Base-by-base conservation (phyloP, 1,140 invertebrate species). In the Dendrolimus kikuchii region DNA sequence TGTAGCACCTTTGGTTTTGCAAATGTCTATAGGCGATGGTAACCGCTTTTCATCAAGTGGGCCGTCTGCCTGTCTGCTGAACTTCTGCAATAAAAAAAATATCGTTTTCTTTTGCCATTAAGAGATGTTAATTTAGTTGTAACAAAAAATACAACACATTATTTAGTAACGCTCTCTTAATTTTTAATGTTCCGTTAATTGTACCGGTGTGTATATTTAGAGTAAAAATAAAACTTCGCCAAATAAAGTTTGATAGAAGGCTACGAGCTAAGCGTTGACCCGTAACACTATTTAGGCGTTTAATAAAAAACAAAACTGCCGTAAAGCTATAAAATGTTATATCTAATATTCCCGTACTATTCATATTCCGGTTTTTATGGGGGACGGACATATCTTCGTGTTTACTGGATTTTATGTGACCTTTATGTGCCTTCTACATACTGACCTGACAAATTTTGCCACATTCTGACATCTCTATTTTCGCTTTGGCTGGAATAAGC, bases 281-380 rank as follows among this genome's bases (percentile, higher is more conserved):
- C n/a, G n/a, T n/a, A 7, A 42, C 38, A 39, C 47, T 39, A 49
- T 49, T 38, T 39, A 49, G 7, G 38, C 7, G 55, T 64, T 64
- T 66, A 62, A 68, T 68, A 71, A 64, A 60, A 61, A 64, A 71
- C 62, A 66, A 64, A 61, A 68, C 56, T 54, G 60, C 57, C 67
- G 49, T 70, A 63, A 66, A 68, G 62, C 60, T 59, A 68, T 80
- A 75, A 80, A 81, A 74, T 57, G 68, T 79, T 70, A 74, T 69
- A 67, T 68, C 69, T 64, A 74, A 75, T 73, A 68, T 68, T 23
- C 1, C 64, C 60, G 57, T 61, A 67, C 66, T 69, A 80, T 77
- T 76, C 70, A 74, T 74, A 80, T 72, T 78, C 57, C 63, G 49
- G 51, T 68, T 82, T 82, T 83, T 79, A 83, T 75, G 53, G 68